phyloP scores from a whole-genome alignment of 2,888 invertebrate species.

The Neocrepidodera transversa region DNA sequence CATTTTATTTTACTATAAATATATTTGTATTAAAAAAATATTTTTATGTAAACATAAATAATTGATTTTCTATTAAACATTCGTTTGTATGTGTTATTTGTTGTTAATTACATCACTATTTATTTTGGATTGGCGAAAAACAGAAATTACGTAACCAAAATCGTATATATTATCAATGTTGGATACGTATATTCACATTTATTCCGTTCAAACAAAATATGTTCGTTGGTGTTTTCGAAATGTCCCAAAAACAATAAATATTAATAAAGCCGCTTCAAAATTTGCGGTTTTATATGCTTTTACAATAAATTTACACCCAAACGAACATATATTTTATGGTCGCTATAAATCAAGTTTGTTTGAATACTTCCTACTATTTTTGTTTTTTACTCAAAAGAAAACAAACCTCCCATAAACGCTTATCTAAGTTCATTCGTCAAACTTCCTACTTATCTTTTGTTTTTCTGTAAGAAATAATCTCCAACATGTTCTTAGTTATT shows the following conservation, averaged over 20 bases:
- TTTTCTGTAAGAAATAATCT: not conserved
- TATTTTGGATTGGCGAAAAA: constrained; percentile 2
- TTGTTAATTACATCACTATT: constrained; percentile 13
- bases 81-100: constrained; percentile 10
- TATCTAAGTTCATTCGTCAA: constrained; percentile 12
- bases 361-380: not conserved
- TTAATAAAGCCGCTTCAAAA: constrained; percentile 22
- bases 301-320: constrained; percentile 25
- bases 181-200: constrained; percentile 2
- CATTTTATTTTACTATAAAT: no score
- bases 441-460: not conserved
- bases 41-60: no score
- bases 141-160: constrained; percentile 10
- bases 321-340: constrained; percentile 25
- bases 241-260: constrained; percentile 27
- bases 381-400: not conserved
- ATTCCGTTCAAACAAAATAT: constrained; percentile 20
- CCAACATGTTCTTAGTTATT: no score
- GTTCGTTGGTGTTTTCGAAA: constrained; percentile 17
- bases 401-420: constrained; percentile 8
- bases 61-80: no score
- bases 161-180: constrained; percentile 14
- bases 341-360: not conserved
- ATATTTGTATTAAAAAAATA: no score
- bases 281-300: constrained; percentile 25